These are phyloP conservation scores for Todus mexicanus DNA, from an alignment of 2,797 vertebrate species.

Conservation along the genomic window DNA sequence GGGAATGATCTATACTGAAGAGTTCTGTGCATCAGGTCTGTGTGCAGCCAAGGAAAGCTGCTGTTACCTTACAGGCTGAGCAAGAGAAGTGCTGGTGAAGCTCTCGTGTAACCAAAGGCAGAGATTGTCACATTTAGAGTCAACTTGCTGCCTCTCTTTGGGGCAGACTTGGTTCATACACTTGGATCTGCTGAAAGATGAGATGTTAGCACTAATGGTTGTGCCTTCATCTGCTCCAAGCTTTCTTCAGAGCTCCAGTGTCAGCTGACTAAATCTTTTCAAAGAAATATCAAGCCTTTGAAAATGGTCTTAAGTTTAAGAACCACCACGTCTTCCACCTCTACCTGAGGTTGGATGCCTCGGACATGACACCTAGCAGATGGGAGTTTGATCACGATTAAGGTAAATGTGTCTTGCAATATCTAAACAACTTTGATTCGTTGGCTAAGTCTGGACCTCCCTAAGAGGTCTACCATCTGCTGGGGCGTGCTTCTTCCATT, in stretches of 20 bases:
- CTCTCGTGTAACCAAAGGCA: background rate
- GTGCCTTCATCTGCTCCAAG: background rate
- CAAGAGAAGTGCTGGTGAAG: background rate
- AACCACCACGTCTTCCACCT: background rate
- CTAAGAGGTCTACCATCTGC: conserved; percentile 37
- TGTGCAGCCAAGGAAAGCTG: background rate
- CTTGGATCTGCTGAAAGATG: background rate
- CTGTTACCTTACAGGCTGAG: background rate
- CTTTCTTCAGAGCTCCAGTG: background rate
- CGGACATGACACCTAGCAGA: background rate
- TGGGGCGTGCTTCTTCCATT: background rate
- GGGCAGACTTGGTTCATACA: background rate
- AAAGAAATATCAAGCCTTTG: background rate
- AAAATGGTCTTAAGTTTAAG: background rate
- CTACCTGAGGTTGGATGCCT: background rate
- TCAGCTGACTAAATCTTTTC: background rate
- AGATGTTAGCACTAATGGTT: background rate
- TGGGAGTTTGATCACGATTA: conserved; percentile 34
- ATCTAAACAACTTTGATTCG: background rate
- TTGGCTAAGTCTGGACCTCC: background rate
- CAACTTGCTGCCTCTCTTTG: background rate
- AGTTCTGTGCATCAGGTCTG: background rate
- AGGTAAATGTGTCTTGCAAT: conserved; percentile 22
- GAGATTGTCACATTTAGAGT: background rate
- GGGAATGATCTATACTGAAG: background rate